phyloP scores from a whole-genome alignment of 2,113 vertebrate genomes.

The Atractosteus spatula region DNA sequence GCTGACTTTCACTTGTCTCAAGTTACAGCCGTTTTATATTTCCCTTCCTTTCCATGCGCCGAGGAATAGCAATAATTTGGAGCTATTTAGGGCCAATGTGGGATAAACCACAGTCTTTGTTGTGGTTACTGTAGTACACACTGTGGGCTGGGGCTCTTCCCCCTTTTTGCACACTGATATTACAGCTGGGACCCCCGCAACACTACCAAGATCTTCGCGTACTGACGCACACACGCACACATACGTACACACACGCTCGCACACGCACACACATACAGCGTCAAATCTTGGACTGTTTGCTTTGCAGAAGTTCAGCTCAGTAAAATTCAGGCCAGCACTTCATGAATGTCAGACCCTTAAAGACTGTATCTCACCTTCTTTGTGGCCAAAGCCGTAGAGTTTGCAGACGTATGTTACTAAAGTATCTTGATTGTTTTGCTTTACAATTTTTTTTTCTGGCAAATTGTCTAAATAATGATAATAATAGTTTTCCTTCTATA shows the following conservation, averaged over 20 bases:
- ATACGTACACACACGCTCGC: slow-evolving; percentile 13
- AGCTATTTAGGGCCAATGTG: slow-evolving; percentile 83
- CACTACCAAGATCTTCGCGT: slow-evolving; percentile 15
- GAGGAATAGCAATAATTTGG: slow-evolving; percentile 88
- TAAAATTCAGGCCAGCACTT: too few relatives aligned
- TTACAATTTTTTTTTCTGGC: too few relatives aligned
- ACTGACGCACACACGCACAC: slow-evolving; percentile 1
- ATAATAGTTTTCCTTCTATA: too few relatives aligned
- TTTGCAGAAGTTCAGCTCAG: too few relatives aligned
- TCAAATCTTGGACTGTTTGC: slow-evolving; percentile 11
- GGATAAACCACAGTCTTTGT: slow-evolving; percentile 90
- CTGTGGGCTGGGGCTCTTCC: slow-evolving; percentile 59
- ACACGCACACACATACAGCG: slow-evolving; percentile 6
- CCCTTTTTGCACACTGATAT: slow-evolving; percentile 26
- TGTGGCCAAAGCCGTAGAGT: too few relatives aligned
- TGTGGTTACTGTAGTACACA: slow-evolving; percentile 88
- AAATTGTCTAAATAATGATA: too few relatives aligned
- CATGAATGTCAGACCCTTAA: too few relatives aligned
- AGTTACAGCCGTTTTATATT: slow-evolving; percentile 65
- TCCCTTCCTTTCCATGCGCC: slow-evolving; percentile 73
- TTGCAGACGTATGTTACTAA: too few relatives aligned
- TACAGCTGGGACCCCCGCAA: slow-evolving; percentile 13
- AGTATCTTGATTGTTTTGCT: too few relatives aligned
- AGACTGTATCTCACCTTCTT: too few relatives aligned
- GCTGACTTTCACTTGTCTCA: slow-evolving; percentile 58